Base-by-base conservation (phyloP, 2,113 vertebrate species). In the Tragelaphus imberbis region DNA sequence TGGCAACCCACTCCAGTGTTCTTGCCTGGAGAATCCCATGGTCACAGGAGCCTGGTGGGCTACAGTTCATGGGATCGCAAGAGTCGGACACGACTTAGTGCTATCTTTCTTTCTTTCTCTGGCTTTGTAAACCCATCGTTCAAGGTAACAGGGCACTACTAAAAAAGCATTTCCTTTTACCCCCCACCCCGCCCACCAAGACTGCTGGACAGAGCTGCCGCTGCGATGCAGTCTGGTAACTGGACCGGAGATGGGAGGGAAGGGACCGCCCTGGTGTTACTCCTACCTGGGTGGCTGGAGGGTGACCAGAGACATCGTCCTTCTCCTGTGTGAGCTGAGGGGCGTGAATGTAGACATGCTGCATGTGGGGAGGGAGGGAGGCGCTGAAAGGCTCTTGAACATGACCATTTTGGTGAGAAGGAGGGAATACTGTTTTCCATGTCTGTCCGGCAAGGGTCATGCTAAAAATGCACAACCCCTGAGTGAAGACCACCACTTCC, bases 251-350 rank as follows among this genome's bases (percentile, higher is more conserved):
- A n/a, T 13, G 84, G 51, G 40, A 59, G 47, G 30, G 86, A 85
- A 79, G 40, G 33, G 61, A 4, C 47, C 17, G 0, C 33, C 56
- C 49, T 27, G 75, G 65, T 77, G 91, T 80, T n/a, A 30, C 12
- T 14, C 91, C n/a, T 84, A 40, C 27, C 53, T 13, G 63, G 10
- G 36, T 44, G 2, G 7, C 61, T 59, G 58, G 58, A 27, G 56
- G 21, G 36, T 12, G 59, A 79, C 28, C 11, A 4, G 44, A 44
- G 15, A 23, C 0, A 1, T 0, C 0, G 0, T 49, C 82, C 44
- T 40, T 56, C 77, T 51, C 65, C 59, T 36, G 49, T 36, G 65
- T 36, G 33, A 21, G 65, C 65, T 68, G 8, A 68, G 33, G 2
- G 4, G 65, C 33, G 4, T 68, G 65, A 36, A 21, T 1, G 3